Percentiles rank a stretch among this genome's conserved stretches.
phyloP scores from a whole-genome alignment of 2,888 invertebrate species.

The Piscicola geometra region DNA sequence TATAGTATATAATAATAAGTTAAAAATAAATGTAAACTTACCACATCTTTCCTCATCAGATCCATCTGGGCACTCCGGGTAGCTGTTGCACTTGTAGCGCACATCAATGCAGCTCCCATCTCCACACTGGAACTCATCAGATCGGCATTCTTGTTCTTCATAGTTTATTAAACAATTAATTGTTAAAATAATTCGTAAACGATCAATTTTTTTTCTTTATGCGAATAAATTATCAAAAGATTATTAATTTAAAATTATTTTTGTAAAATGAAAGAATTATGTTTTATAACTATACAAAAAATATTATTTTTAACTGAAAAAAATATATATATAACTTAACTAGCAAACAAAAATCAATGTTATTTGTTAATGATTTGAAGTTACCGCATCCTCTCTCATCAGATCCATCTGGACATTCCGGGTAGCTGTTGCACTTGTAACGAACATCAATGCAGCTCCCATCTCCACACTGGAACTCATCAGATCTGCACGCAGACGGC shows the following conservation, averaged over 20 bases:
- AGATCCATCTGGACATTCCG: conserved; percentile 55
- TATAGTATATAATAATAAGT: no score
- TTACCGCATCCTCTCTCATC: conserved; percentile 54
- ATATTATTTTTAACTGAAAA: no score
- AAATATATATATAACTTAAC: background rate
- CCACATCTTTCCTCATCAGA: conserved; percentile 1
- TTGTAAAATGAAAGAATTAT: no score
- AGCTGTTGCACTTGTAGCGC: background rate
- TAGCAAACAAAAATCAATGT: background rate
- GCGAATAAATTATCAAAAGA: no score
- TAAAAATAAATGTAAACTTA: background rate
- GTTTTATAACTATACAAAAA: no score
- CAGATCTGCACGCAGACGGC: conserved; percentile 7
- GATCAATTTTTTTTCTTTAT: no score
- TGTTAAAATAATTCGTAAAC: no score
- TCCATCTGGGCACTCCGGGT: background rate
- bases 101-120: background rate
- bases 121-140: conserved; percentile 38
- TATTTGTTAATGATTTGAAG: conserved; percentile 2
- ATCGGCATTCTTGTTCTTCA: background rate
- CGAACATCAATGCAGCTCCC: conserved; percentile 71
- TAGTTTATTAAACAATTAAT: no score
- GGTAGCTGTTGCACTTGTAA: conserved; percentile 61
- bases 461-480: conserved; percentile 56
- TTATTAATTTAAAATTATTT: no score